Evolutionary conservation across 2,113 vertebrate species (phyloP), one percentile per base, ranked within the genome.

Genomic region (Phyllostomus hastatus): DNA sequence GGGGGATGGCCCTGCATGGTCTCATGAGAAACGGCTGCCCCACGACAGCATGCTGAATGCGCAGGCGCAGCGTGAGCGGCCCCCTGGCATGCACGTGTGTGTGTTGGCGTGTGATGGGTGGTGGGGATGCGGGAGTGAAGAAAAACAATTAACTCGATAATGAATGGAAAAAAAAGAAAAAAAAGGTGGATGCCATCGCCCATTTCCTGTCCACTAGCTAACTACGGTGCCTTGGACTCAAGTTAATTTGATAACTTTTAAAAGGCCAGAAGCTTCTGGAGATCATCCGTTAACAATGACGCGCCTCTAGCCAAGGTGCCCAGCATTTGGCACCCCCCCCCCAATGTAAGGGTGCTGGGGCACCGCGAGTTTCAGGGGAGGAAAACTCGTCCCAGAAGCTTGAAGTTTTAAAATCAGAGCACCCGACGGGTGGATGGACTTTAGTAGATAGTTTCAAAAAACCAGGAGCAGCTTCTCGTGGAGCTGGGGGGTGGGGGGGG

Each of bases 371-470:
- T 91, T 90, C 52, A 73, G 94, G 10, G 28, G 31, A 61, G 2
- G 24, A 24, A 19, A 19, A 20, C 10, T 46, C 20, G 22, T 22
- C 52, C 5, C 14, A 16, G 3, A 78, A 22, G 79, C 66, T 86
- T 94, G 57, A 95, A 86, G 88, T 81, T 67, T 91, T 81, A 88
- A 97, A 80, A 88, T 72, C 76, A 90, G 96, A 88, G 41, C 83
- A 52, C 78, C 84, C 57, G 46, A 24, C 46, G 14, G n/a, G 19
- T 67, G 38, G 66, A 67, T 5, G 38, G 54, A 95, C 97, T 93
- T 94, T 80, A 78, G 24, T 33, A 48, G 48, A 75, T 11, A 73
- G 16, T 80, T 95, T 91, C 66, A n/a, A 83, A 87, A 76, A 88
- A n/a, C n/a, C n/a, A 85, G 97, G 48, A 76, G 81, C 81, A 72